phyloP scores from a whole-genome alignment of 2,113 vertebrate species.

The Fulmarus glacialis region DNA sequence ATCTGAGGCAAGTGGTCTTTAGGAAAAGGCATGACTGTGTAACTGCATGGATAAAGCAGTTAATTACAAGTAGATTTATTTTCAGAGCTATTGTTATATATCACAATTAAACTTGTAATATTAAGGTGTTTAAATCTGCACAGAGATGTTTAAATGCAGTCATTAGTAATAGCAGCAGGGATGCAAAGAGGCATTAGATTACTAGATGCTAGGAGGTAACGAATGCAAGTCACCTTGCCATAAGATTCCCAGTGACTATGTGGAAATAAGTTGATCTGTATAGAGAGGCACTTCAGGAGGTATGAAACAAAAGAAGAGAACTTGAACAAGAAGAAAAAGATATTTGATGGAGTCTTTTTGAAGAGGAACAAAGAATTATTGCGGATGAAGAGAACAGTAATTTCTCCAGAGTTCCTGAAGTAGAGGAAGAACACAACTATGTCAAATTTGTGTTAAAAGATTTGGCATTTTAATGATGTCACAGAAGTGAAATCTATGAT shows the following conservation, averaged over 20 bases:
- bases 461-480: not conserved
- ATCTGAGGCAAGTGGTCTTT: not conserved
- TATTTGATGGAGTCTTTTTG: not conserved
- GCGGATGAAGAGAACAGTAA: not conserved
- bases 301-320: not conserved
- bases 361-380: not conserved
- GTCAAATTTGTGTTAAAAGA: not conserved
- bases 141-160: not conserved
- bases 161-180: not conserved
- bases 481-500: not conserved
- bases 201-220: not conserved
- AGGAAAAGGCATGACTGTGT: not conserved
- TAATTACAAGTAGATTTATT: not conserved
- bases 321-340: not conserved
- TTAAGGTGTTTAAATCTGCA: not conserved
- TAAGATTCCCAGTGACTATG: not conserved
- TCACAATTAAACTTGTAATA: not conserved
- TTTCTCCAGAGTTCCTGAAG: not conserved
- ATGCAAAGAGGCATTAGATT: not conserved
- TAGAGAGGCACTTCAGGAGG: not conserved
- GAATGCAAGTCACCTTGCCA: not conserved
- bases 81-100: not conserved
- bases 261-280: not conserved
- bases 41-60: not conserved
- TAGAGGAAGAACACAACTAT: not conserved